Percentiles rank a stretch among this genome's conserved stretches.
Conservation (phyloP, 2,113 vertebrate genomes). For the Anarhynchus alexandrinus region DNA sequence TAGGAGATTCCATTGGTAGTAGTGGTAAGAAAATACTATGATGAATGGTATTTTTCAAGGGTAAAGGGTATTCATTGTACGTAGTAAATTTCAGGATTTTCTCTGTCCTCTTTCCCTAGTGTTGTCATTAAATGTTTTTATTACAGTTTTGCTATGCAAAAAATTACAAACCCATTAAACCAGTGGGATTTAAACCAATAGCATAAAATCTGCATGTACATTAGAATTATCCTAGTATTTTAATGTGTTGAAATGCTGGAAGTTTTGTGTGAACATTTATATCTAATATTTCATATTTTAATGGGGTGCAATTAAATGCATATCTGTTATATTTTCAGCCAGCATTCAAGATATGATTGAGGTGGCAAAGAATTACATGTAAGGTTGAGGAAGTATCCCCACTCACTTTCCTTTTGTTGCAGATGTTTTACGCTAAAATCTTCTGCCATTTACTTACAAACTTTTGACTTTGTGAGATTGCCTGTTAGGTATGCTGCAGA, state of each 20-base stretch:
- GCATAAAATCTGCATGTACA: neutral
- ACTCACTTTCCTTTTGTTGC: neutral
- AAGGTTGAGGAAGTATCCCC: neutral
- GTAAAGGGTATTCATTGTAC: neutral
- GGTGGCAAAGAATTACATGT: neutral
- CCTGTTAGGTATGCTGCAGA: neutral
- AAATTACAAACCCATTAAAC: neutral
- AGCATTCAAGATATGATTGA: neutral
- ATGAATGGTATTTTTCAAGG: neutral
- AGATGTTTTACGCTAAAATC: neutral
- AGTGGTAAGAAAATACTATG: neutral
- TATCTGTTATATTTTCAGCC: neutral
- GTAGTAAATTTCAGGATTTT: neutral
- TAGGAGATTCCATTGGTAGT: neutral
- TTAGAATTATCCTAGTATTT: neutral
- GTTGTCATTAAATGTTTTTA: neutral
- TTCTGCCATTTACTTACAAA: neutral
- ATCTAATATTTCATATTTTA: neutral
- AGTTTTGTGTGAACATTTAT: neutral
- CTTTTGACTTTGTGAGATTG: neutral
- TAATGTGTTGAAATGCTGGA: neutral
- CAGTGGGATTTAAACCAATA: neutral
- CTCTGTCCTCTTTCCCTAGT: neutral
- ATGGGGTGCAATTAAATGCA: neutral
- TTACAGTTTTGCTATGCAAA: neutral